phyloP scores from a whole-genome alignment of 1,140 invertebrate species.

The Prorops nasuta region DNA sequence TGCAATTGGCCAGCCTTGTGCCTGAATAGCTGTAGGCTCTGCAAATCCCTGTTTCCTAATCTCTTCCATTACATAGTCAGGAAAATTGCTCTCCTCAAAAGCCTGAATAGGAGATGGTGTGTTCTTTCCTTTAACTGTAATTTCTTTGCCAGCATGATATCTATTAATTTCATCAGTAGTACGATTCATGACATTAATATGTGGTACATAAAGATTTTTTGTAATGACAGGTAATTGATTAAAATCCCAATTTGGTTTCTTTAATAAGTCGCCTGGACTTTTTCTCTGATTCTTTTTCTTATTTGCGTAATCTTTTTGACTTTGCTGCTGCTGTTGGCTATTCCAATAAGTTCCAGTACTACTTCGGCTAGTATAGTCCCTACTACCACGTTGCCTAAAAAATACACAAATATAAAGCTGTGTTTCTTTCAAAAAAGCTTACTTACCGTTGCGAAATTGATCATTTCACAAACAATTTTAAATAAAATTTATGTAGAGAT shows the following conservation, averaged over 20 bases:
- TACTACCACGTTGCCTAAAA: conserved; percentile 48
- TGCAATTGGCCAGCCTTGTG: conserved; percentile 91
- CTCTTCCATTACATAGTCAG: conserved; percentile 76
- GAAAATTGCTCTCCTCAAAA: conserved; percentile 88
- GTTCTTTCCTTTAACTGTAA: conserved; percentile 82
- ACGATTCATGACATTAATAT: conserved; percentile 71
- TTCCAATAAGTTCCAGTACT: conserved; percentile 50
- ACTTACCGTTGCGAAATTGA: too few relatives aligned
- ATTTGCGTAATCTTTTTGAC: conserved; percentile 37
- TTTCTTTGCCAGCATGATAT: conserved; percentile 74
- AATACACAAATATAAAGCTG: too few relatives aligned
- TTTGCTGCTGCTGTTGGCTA: conserved; percentile 49
- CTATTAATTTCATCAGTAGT: conserved; percentile 71
- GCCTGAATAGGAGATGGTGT: conserved; percentile 81
- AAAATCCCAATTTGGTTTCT: conserved; percentile 84
- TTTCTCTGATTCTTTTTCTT: conserved; percentile 56
- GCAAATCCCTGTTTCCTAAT: conserved; percentile 81
- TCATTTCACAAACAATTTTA: too few relatives aligned
- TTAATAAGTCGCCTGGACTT: conserved; percentile 74
- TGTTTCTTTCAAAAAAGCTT: too few relatives aligned
- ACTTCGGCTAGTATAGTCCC: conserved; percentile 46
- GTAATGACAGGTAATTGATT: conserved; percentile 75
- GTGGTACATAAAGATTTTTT: conserved; percentile 90
- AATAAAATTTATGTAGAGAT: too few relatives aligned
- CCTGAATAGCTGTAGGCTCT: conserved; percentile 84